Percentiles rank a stretch among this genome's conserved stretches.
Evolutionary conservation across 2,113 vertebrate species (phyloP).

Genomic region (Puffinus mauretanicus): DNA sequence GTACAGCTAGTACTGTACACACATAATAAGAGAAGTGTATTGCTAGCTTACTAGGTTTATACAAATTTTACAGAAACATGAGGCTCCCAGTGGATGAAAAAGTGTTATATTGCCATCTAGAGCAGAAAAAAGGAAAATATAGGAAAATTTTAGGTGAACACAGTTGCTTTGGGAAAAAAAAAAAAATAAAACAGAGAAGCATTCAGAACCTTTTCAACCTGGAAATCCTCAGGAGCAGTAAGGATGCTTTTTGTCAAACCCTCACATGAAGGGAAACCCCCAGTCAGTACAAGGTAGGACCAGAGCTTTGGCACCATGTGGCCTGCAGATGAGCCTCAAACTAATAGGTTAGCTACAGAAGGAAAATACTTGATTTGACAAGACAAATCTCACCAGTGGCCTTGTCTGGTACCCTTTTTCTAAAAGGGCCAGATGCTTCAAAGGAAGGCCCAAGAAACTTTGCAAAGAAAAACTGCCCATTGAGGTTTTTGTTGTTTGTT

Average conservation of each 20-base stretch:
- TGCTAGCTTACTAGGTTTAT: neutral
- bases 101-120: slow-evolving; percentile 60
- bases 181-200: neutral
- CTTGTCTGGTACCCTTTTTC: neutral
- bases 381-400: neutral
- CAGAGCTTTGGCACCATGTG: neutral
- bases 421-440: neutral
- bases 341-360: neutral
- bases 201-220: neutral
- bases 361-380: neutral
- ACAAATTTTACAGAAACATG: slow-evolving; percentile 19
- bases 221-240: neutral
- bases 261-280: neutral
- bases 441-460: neutral
- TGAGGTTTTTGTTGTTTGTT: neutral
- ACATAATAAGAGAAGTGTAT: neutral
- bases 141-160: neutral
- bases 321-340: neutral
- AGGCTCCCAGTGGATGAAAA: neutral
- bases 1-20: neutral
- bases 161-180: neutral
- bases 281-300: neutral
- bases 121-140: slow-evolving; percentile 41
- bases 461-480: neutral
- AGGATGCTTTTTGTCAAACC: neutral